Evolutionary conservation across 2,888 invertebrate species (phyloP).

Genomic region (Anarsia innoxiella): DNA sequence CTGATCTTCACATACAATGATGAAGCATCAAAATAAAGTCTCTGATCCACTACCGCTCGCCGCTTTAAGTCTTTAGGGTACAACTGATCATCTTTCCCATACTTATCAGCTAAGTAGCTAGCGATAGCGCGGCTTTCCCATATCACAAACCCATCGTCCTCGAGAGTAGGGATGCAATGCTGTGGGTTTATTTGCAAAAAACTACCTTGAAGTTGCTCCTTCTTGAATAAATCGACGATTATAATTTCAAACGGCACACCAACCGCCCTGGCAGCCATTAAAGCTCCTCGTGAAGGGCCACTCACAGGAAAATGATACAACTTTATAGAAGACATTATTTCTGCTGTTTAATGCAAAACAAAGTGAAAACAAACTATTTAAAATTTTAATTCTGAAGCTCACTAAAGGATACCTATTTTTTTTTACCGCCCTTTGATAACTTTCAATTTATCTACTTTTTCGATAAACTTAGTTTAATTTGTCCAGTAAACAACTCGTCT

Average conservation of each 20-base stretch:
- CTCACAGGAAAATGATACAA: slow-evolving; percentile 78
- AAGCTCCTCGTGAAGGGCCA: slow-evolving; percentile 77
- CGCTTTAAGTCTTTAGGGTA: slow-evolving; percentile 76
- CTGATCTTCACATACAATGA: slow-evolving; percentile 77
- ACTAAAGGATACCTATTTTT: no score
- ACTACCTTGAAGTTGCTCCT: slow-evolving; percentile 74
- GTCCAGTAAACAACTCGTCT: no score
- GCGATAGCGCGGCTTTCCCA: slow-evolving; percentile 82
- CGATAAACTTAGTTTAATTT: no score
- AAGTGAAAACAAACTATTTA: no score
- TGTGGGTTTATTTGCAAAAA: slow-evolving; percentile 79
- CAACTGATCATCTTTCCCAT: slow-evolving; percentile 73
- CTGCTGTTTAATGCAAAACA: no score
- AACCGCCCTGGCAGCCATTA: slow-evolving; percentile 74
- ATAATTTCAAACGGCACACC: slow-evolving; percentile 68
- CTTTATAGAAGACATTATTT: slow-evolving; percentile 29
- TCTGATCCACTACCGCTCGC: slow-evolving; percentile 76
- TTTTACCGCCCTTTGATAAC: no score
- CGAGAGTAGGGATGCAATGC: slow-evolving; percentile 80
- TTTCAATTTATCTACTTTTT: no score
- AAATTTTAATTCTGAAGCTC: no score
- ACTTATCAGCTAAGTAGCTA: slow-evolving; percentile 77
- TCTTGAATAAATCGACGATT: slow-evolving; percentile 72
- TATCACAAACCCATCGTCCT: slow-evolving; percentile 78
- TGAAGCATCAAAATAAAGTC: slow-evolving; percentile 78